A percentile compares a stretch with the other conserved stretches of the same genome.
Conservation (phyloP, 1,140 invertebrate genomes). For the Anastrepha obliqua region DNA sequence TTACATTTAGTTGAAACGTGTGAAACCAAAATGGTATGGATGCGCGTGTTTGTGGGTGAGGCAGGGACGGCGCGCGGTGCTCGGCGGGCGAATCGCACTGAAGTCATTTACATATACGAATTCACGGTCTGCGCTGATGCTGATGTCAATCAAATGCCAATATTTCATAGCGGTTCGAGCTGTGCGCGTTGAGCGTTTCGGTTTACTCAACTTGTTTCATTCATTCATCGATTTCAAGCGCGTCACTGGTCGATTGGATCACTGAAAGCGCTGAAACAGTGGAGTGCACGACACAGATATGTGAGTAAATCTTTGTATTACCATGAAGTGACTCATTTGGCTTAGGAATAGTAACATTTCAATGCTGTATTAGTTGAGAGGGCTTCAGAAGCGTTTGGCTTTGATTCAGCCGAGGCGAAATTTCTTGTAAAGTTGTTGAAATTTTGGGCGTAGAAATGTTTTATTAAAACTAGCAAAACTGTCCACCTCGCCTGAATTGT, state of each 20-base stretch:
- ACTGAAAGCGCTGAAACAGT: background rate
- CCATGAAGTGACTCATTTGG: no score
- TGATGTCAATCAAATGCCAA: constrained; percentile 36
- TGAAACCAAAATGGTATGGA: background rate
- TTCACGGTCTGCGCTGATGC: background rate
- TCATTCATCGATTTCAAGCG: constrained; percentile 40
- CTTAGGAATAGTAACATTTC: no score
- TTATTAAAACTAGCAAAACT: no score
- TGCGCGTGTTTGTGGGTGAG: background rate
- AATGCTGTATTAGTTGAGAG: no score
- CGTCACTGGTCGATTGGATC: background rate
- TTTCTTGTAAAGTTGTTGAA: no score
- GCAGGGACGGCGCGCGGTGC: background rate
- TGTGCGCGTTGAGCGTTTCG: background rate
- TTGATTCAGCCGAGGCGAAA: no score
- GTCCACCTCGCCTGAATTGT: no score
- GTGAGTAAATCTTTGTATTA: no score
- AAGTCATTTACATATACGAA: constrained; percentile 13
- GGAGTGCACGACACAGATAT: no score
- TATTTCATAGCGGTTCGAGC: background rate
- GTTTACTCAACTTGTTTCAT: constrained; percentile 34
- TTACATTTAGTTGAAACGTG: constrained; percentile 18
- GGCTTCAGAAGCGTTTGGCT: no score
- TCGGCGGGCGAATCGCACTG: background rate
- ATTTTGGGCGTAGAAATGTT: no score